Evolutionary conservation across 2,888 invertebrate genomes (phyloP).

Genomic region (Argyresthia albistria): DNA sequence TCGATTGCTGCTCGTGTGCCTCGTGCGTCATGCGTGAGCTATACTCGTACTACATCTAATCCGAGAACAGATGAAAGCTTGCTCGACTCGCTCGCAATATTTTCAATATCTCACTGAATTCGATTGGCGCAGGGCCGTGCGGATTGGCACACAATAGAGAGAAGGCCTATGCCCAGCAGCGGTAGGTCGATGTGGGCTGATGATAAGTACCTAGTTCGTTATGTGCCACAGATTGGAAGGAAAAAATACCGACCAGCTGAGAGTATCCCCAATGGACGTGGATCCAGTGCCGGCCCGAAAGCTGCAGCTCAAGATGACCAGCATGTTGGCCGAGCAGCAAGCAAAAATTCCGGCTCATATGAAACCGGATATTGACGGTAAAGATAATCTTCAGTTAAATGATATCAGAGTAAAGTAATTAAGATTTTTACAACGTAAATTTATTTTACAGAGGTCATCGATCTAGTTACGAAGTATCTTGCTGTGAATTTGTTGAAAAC

Average conservation of each 20-base stretch:
- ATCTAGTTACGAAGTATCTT: conserved; percentile 42
- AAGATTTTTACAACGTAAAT: background rate
- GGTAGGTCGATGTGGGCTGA: no score
- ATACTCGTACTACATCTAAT: no score
- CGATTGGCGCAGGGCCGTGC: no score
- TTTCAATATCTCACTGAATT: no score
- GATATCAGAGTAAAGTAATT: background rate
- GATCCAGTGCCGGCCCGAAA: conserved; percentile 52
- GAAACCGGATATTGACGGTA: no score
- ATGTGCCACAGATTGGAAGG: conserved; percentile 29
- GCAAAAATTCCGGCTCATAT: no score
- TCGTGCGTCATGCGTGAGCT: no score
- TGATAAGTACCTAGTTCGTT: background rate
- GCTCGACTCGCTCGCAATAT: no score
- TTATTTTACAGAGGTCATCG: conserved; percentile 42
- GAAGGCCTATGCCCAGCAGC: background rate
- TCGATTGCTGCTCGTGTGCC: no score
- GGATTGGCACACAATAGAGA: no score
- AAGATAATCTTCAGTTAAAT: no score
- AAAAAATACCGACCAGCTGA: conserved; percentile 41
- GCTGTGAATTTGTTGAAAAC: conserved; percentile 43
- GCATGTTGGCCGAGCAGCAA: conserved; percentile 24
- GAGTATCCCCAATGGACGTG: conserved; percentile 19
- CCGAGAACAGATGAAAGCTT: no score
- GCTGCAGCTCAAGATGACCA: conserved; percentile 45